Conservation (phyloP, 2,113 vertebrate species). For the Mormyrus iriodes region DNA sequence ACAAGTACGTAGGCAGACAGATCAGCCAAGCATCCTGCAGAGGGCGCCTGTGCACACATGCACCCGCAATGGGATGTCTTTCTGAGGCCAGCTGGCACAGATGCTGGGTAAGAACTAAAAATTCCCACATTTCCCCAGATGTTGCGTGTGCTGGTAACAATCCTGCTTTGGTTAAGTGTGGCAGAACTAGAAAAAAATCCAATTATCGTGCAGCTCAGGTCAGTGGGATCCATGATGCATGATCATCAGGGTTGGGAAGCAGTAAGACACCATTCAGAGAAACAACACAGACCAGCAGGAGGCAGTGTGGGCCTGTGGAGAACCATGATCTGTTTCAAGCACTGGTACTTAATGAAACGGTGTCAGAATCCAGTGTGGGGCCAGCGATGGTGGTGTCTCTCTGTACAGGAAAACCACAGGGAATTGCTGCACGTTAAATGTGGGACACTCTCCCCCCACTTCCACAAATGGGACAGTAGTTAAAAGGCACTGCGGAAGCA, state of each 20-base stretch:
- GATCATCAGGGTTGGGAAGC: not conserved
- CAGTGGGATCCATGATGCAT: not conserved
- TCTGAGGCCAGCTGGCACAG: not conserved
- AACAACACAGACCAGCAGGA: not conserved
- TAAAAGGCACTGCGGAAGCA: not conserved
- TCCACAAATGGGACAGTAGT: not conserved
- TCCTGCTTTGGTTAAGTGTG: not conserved
- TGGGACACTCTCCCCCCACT: not conserved
- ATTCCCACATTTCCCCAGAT: not conserved
- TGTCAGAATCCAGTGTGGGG: not conserved
- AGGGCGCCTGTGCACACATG: not conserved
- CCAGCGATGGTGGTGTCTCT: not conserved
- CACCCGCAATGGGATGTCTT: not conserved
- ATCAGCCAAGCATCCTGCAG: not conserved
- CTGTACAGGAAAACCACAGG: not conserved
- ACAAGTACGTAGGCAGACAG: not conserved
- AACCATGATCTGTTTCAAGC: not conserved
- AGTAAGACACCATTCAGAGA: not conserved
- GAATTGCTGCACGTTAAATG: not conserved
- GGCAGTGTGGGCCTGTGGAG: not conserved
- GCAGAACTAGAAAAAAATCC: not conserved
- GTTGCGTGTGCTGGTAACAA: too few species aligned
- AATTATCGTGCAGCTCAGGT: not conserved
- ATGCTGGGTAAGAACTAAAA: constrained; percentile 1
- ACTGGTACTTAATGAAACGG: not conserved